phyloP scores from a whole-genome alignment of 2,888 invertebrate species.

The Yponomeuta plumbellus region DNA sequence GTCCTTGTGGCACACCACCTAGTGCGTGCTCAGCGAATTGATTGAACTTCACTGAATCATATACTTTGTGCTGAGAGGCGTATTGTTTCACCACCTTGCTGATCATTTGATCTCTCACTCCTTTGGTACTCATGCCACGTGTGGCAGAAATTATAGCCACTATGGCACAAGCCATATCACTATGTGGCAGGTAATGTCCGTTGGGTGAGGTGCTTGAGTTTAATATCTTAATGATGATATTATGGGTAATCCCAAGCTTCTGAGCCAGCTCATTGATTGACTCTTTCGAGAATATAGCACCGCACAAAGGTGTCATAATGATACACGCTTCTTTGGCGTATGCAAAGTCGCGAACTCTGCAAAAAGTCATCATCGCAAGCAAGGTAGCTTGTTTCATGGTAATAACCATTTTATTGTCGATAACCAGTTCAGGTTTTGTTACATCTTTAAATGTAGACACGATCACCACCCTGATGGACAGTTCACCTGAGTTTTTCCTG shows the following conservation, averaged over 20 bases:
- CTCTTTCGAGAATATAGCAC: background rate
- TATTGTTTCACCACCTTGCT: background rate
- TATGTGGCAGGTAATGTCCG: background rate
- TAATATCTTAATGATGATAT: background rate
- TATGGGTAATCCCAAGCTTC: background rate
- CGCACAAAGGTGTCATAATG: background rate
- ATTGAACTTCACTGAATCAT: background rate
- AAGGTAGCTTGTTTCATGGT: background rate
- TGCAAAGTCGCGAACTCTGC: background rate
- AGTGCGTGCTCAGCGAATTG: background rate
- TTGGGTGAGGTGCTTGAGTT: background rate
- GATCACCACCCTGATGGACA: background rate
- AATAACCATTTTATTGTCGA: background rate
- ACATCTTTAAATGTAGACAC: background rate
- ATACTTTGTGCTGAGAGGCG: background rate
- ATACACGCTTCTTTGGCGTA: background rate
- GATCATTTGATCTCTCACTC: background rate
- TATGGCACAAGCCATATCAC: background rate
- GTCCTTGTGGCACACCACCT: background rate
- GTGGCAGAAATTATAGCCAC: background rate
- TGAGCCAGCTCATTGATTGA: background rate
- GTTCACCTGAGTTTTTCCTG: background rate
- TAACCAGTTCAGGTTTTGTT: background rate
- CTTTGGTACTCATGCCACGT: background rate
- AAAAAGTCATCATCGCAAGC: background rate